These are phyloP conservation scores for Macropis europaea DNA, from an alignment of 2,888 invertebrate species.

Conservation along the genomic window DNA sequence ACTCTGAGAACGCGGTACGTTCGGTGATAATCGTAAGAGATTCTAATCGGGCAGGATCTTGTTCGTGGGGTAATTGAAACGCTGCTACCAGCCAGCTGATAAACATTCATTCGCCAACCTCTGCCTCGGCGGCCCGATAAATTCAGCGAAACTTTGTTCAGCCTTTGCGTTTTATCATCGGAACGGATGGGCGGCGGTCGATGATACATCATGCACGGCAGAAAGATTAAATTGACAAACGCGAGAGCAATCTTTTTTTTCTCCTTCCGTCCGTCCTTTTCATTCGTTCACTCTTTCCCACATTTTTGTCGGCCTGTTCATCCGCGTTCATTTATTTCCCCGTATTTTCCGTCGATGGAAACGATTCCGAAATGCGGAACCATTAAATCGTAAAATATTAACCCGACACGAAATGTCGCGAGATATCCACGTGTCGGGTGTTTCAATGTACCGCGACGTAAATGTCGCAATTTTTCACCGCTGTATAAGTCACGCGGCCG, in stretches of 20 bases:
- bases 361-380: not conserved
- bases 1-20: constrained; percentile 27
- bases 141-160: constrained; percentile 1
- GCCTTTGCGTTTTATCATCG: not conserved
- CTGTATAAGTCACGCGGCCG: constrained; percentile 18
- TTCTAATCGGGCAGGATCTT: constrained; percentile 37
- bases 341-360: not conserved
- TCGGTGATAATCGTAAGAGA: constrained; percentile 18
- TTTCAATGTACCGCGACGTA: constrained; percentile 4
- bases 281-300: too few relatives aligned
- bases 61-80: constrained; percentile 39
- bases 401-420: not conserved
- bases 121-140: constrained; percentile 3
- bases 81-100: not conserved
- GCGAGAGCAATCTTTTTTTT: not conserved
- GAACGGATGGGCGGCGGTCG: not conserved
- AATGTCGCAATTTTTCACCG: constrained; percentile 2
- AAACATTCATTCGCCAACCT: constrained; percentile 30
- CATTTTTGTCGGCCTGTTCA: too few relatives aligned
- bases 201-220: not conserved
- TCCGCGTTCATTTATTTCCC: not conserved
- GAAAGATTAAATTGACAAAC: constrained; percentile 10
- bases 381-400: constrained; percentile 29
- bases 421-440: not conserved
- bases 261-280: too few relatives aligned